Conservation (phyloP, 1,140 invertebrate species). For the Phthorimaea operculella region DNA sequence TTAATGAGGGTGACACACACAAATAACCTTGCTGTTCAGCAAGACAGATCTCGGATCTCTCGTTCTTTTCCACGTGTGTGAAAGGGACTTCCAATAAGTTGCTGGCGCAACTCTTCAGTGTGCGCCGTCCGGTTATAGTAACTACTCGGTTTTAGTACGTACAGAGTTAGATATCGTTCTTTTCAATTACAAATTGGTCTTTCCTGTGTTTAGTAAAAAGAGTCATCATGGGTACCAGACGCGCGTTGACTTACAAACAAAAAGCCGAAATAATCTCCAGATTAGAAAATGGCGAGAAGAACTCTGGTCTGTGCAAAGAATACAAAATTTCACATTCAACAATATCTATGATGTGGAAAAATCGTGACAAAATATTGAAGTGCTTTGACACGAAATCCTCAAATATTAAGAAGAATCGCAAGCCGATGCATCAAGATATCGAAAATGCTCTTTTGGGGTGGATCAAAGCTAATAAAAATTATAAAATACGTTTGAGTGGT, state of each 20-base stretch:
- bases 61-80: no score
- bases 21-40: no score
- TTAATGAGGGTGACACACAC: no score
- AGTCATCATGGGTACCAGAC: no score
- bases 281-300: conserved; percentile 7
- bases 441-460: not conserved
- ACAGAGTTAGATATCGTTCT: no score
- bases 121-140: no score
- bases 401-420: not conserved
- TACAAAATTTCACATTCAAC: conserved; percentile 10
- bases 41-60: no score
- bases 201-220: no score
- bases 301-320: conserved; percentile 5
- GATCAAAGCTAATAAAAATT: not conserved
- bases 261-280: conserved; percentile 7
- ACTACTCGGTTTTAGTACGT: no score
- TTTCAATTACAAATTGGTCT: no score
- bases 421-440: not conserved
- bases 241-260: conserved; percentile 4
- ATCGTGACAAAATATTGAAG: conserved; percentile 3
- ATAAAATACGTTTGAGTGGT: not conserved
- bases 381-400: not conserved
- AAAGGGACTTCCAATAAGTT: no score
- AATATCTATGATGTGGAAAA: conserved; percentile 8
- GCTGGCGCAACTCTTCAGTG: no score